Evolutionary conservation across 2,888 invertebrate genomes (phyloP), one percentile per base, ranked within the genome.

Genomic region (Lepas anatifera): DNA sequence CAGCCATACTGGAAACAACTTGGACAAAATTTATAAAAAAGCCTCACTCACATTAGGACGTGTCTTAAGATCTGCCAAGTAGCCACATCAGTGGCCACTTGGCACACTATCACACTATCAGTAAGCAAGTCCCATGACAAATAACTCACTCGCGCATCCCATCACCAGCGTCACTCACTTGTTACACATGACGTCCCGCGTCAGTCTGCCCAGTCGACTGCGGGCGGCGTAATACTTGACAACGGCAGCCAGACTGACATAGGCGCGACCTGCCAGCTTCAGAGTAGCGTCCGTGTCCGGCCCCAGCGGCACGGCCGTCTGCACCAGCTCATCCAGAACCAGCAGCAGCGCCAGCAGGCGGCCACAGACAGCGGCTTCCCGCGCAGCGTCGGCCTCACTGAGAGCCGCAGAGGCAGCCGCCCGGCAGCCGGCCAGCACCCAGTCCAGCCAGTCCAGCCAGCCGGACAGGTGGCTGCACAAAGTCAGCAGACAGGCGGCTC

Each of bases 171-270:
- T n/a, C n/a, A 35, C 58, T 58, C 22, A 58, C 58, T 58, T 58
- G 32, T 11, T 18, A 35, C 58, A 58, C 35, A 58, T 35, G 58
- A 18, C 18, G 35, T 16, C 16, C 22, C 13, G 32, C 6, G 18
- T 58, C 8, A 58, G 58, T 52, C 68, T 70, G 43, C 70, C 69
- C 1, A 68, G 41, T 18, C 68, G 52, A 50, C 69, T 73, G 18
- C 72, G 67, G 8, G 71, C 73, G 16, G 72, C 58, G 39, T 74
- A 74, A 46, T 72, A 73, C 43, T 72, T 72, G 48, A 71, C 72
- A 68, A 72, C 71, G 35, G 70, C 37, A 25, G 70, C 70, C 16
- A 74, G 69, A 22, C 66, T 68, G 48, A 48, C 68, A 68, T 74
- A 74, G 16, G 74, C 68, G 35, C 72, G 71, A 29, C 71, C 71